Percentiles rank a stretch among this genome's conserved stretches.
These are phyloP conservation scores for Euthynnus affinis DNA, from an alignment of 2,797 vertebrate genomes.

Conservation along the genomic window DNA sequence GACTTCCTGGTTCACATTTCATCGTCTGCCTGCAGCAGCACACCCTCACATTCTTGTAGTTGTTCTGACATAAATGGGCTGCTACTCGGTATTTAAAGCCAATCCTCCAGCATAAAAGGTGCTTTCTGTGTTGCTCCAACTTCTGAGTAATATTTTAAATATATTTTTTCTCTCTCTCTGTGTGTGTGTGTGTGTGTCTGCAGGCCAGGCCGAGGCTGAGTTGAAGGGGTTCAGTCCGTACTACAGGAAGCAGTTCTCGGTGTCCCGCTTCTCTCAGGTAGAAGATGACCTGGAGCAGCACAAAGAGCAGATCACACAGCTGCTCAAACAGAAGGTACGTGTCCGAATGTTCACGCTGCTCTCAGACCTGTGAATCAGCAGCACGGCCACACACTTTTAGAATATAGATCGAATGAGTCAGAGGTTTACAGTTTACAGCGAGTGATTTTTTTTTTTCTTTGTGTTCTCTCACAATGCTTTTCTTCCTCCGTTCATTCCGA, in stretches of 20 bases:
- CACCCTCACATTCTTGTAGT: neutral
- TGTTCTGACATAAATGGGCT: slow-evolving; percentile 6
- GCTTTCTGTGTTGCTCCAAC: neutral
- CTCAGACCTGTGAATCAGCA: neutral
- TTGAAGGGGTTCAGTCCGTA: slow-evolving; percentile 89
- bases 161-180: neutral
- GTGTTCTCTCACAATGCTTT: too few species aligned
- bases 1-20: slow-evolving; percentile 30
- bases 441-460: too few species aligned
- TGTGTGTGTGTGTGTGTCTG: slow-evolving; percentile 22
- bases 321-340: slow-evolving; percentile 90
- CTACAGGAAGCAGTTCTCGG: slow-evolving; percentile 89
- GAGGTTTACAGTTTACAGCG: too few species aligned
- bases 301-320: slow-evolving; percentile 80
- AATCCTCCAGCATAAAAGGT: neutral
- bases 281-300: slow-evolving; percentile 90
- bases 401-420: neutral
- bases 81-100: neutral
- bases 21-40: slow-evolving; percentile 9
- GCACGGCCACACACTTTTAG: neutral
- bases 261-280: slow-evolving; percentile 88
- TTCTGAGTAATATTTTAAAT: too few species aligned
- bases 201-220: slow-evolving; percentile 87
- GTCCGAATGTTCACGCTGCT: neutral
- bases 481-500: too few species aligned